Base-by-base conservation (phyloP, 2,888 invertebrate species). In the Hypolimnas misippus region DNA sequence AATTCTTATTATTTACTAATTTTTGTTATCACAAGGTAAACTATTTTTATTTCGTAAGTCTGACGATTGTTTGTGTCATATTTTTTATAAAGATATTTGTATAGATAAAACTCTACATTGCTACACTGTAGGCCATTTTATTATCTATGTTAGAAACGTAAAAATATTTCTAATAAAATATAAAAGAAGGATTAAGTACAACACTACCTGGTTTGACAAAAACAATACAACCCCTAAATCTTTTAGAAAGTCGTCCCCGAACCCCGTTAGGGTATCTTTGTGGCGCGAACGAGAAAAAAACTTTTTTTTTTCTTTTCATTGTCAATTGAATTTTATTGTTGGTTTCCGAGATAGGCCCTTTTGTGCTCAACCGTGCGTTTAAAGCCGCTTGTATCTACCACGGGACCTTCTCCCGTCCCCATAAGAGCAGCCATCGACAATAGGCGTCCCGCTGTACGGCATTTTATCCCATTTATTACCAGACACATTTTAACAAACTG, bases 281-380 rank as follows among this genome's bases (percentile, higher is more conserved):
- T 83, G 82, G 81, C 75, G 77, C 78, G 80, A 82, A 84, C 82
- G 49, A 29, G 8, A 49, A 49, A 49, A 49, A 66, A 83, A n/a
- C n/a, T 86, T 81, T 79, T 77, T 42, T 44, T 84, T 79, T 77
- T 75, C 74, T 77, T 81, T 82, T 84, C 84, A 87, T 89, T 89
- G 91, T 90, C 89, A 89, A 89, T 89, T 89, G 89, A 89, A 87
- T 87, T 89, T 92, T 91, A 91, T 91, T 89, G 90, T 89, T 82
- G 87, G 89, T 88, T 91, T 89, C 87, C 83, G 79, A 86, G 87
- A 89, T 87, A 84, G 79, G 78, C 82, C 82, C 89, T 89, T 89
- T 91, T 91, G 88, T 90, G 87, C 79, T 74, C 82, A 88, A 86
- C 87, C 86, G 89, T 85, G 89, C 91, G 91, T 86, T 83, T 80